These are phyloP conservation scores for Hecatera dysodea DNA, from an alignment of 2,888 invertebrate species.

Conservation along the genomic window DNA sequence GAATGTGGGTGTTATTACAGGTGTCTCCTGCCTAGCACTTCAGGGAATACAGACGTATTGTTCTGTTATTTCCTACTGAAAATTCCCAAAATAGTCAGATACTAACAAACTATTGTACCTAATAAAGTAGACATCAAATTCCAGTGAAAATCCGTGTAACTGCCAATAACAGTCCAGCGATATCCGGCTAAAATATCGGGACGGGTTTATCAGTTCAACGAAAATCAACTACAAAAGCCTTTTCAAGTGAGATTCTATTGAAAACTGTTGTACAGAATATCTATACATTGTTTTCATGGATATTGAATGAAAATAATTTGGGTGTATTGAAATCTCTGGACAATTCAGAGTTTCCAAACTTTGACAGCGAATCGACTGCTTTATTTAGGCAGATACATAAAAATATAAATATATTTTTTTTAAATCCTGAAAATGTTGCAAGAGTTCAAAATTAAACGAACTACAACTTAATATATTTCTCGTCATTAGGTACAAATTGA, in stretches of 20 bases:
- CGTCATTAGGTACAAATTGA: too few species aligned
- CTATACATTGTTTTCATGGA: conserved; percentile 6
- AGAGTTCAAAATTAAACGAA: too few species aligned
- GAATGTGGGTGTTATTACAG: too few species aligned
- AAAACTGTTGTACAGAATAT: conserved; percentile 2
- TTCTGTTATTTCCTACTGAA: neutral
- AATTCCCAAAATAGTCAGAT: neutral
- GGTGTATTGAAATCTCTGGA: neutral
- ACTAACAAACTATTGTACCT: neutral
- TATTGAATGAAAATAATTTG: conserved; percentile 11
- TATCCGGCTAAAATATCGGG: conserved; percentile 43
- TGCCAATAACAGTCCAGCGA: conserved; percentile 39
- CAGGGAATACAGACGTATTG: too few species aligned
- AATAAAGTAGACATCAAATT: conserved; percentile 25
- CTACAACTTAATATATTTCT: too few species aligned
- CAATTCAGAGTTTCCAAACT: neutral
- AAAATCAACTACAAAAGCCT: conserved; percentile 54
- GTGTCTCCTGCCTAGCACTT: too few species aligned
- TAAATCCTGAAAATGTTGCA: too few species aligned
- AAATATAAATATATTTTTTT: too few species aligned
- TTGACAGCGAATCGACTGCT: too few species aligned
- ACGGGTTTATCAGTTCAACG: conserved; percentile 33
- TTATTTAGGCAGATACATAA: too few species aligned
- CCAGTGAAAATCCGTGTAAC: conserved; percentile 31
- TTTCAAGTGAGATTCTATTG: conserved; percentile 16